Base-by-base conservation (phyloP, 2,888 invertebrate species). In the Subacronicta megacephala region DNA sequence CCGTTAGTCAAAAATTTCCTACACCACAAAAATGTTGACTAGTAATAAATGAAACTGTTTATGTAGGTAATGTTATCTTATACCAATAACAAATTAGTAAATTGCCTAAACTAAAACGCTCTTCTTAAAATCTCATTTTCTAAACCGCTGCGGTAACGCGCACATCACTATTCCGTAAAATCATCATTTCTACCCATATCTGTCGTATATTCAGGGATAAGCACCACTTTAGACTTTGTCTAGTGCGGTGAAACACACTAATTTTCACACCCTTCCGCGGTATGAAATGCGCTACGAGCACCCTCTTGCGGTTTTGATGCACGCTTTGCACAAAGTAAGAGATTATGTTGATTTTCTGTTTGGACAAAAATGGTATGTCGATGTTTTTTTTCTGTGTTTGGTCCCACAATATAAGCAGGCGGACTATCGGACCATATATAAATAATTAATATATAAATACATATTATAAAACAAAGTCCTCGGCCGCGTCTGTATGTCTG, bases 181-280 rank as follows among this genome's bases (percentile, higher is more conserved):
- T 64, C 23, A 16, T 51, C 43, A 44, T 23, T 52, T 16, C 17
- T 16, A 20, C 49, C 53, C 62, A 58, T 64, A 70, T 65, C 61
- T 57, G 62, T 65, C 75, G 59, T 65, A 66, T 62, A 63, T 56
- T 64, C 60, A 59, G 58, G 77, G 73, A 78, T 82, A 81, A 85
- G 82, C 67, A 78, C 77, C 83, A 78, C 85, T 85, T 82, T 74
- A 71, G 64, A 82, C 78, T 80, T 77, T 77, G 79, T 80, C 74
- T 83, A 82, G 80, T 77, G 75, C 69, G 72, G 77, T 74, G 77
- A 80, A 81, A 82, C 75, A 77, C 70, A 84, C 84, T 83, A 83
- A 85, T 85, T 83, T 81, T 80, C 82, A 78, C 82, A 75, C 82
- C 78, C 75, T 79, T 76, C 69, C 44, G 70, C 62, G 64, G 69